These are phyloP conservation scores for Asobara japonica DNA, from an alignment of 1,140 invertebrate genomes.

Conservation along the genomic window DNA sequence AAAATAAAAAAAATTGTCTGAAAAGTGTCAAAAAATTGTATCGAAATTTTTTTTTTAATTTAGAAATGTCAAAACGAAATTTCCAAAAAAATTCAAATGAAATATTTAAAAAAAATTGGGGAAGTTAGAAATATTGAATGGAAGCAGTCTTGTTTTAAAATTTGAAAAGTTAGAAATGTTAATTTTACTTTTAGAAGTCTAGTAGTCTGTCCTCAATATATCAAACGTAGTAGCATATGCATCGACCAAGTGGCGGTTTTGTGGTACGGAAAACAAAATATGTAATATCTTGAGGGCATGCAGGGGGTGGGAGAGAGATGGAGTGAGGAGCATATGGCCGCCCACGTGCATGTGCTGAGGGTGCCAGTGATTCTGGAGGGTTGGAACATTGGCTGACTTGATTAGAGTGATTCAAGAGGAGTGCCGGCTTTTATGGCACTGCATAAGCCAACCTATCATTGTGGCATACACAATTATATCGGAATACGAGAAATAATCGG, in stretches of 20 bases:
- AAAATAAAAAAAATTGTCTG: too few species aligned
- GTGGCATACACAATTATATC: neutral
- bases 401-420: conserved; percentile 6
- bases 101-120: too few species aligned
- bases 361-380: neutral
- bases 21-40: too few species aligned
- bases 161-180: too few species aligned
- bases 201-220: too few species aligned
- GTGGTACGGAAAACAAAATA: neutral
- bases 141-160: too few species aligned
- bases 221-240: neutral
- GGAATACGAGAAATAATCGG: neutral
- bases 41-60: too few species aligned
- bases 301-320: neutral
- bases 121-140: too few species aligned
- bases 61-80: too few species aligned
- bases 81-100: too few species aligned
- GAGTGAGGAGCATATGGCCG: neutral
- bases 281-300: neutral
- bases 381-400: neutral
- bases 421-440: neutral
- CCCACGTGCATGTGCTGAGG: neutral
- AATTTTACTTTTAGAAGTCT: too few species aligned
- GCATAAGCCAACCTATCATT: neutral
- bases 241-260: neutral